These are phyloP conservation scores for Apis mellifera DNA, from an alignment of 1,140 invertebrate species.

Conservation along the genomic window DNA sequence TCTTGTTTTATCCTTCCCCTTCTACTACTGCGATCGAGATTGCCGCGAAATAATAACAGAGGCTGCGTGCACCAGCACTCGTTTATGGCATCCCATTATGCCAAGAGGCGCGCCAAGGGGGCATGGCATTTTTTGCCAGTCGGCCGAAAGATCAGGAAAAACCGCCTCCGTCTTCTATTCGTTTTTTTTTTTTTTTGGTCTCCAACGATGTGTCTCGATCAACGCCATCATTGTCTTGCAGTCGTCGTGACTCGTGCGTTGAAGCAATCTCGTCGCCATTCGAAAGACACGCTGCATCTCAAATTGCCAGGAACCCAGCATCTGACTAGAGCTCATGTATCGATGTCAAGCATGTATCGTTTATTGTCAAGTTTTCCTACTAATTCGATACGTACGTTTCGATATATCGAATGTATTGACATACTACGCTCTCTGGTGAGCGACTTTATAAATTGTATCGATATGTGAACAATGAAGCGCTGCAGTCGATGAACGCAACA, in stretches of 20 bases:
- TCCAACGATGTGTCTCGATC: constrained; percentile 20
- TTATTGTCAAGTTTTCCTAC: constrained; percentile 4
- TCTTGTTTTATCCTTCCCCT: constrained; percentile 48
- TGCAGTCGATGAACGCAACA: constrained; percentile 42
- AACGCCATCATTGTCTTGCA: constrained; percentile 47
- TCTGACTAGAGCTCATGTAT: constrained; percentile 63
- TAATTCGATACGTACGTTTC: constrained; percentile 54
- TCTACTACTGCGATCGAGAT: not conserved
- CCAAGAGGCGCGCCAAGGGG: constrained; percentile 81
- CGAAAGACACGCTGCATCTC: constrained; percentile 79
- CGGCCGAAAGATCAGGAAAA: constrained; percentile 66
- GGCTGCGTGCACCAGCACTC: constrained; percentile 70
- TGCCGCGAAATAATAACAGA: constrained; percentile 71
- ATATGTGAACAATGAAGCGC: constrained; percentile 31
- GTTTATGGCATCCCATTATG: constrained; percentile 78
- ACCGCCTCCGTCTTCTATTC: constrained; percentile 53
- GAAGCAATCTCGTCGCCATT: constrained; percentile 71
- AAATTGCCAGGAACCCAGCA: constrained; percentile 74
- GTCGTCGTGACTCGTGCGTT: constrained; percentile 35
- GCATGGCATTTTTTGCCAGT: constrained; percentile 78
- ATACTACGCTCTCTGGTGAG: constrained; percentile 60
- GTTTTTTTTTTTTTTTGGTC: constrained; percentile 48
- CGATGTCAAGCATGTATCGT: constrained; percentile 44
- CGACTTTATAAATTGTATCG: constrained; percentile 56
- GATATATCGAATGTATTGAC: constrained; percentile 76